Evolutionary conservation across 2,888 invertebrate species (phyloP).

Genomic region (Neocrepidodera transversa): DNA sequence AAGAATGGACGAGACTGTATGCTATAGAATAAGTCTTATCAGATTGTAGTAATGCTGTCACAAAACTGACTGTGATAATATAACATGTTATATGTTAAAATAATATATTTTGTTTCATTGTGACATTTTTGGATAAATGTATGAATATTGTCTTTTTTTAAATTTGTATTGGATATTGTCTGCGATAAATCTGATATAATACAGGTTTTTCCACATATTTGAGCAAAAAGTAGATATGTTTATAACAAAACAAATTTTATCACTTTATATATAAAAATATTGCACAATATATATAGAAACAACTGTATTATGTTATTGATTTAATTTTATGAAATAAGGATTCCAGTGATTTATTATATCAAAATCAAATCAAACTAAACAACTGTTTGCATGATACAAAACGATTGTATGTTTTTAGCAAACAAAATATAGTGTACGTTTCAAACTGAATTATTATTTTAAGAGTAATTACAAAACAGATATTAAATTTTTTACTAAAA

Average conservation of each 20-base stretch:
- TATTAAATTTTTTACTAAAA: no score
- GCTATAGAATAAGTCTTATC: conserved; percentile 62
- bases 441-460: not conserved
- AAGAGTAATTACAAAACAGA: no score
- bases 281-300: no score
- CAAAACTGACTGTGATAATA: conserved; percentile 46
- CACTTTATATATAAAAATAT: no score
- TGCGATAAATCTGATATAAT: conserved; percentile 10
- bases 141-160: conserved; percentile 13
- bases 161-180: conserved; percentile 13
- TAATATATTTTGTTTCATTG: conserved; percentile 30
- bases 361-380: not conserved
- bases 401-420: no score
- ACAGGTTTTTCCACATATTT: no score
- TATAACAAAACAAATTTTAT: no score
- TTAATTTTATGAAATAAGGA: no score
- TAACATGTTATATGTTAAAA: conserved; percentile 39
- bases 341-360: no score
- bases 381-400: conserved; percentile 4
- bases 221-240: no score
- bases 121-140: conserved; percentile 19
- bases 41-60: conserved; percentile 35
- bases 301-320: no score
- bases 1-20: conserved; percentile 93
- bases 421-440: conserved; percentile 1